Conservation (phyloP, 2,888 invertebrate genomes). For the Epinotia brunnichana region DNA sequence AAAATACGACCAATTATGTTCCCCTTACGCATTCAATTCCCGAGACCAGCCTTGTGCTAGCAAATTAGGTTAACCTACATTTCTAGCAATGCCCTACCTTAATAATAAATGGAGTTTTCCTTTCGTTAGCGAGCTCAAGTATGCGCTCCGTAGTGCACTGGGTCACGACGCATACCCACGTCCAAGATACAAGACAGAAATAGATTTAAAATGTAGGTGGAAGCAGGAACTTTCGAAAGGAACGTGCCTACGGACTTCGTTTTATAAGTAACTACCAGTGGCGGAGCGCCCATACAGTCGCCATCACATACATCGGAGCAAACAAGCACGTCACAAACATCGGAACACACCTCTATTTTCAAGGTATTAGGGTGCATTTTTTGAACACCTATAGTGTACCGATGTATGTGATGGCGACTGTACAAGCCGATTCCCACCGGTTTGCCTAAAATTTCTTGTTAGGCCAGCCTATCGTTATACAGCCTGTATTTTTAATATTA, state of each 20-base stretch:
- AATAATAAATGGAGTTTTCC: constrained; percentile 56
- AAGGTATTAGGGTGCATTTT: too few relatives aligned
- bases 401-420: too few relatives aligned
- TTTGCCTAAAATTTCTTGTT: too few relatives aligned
- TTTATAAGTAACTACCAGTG: too few relatives aligned
- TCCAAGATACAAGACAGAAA: constrained; percentile 57
- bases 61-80: constrained; percentile 40
- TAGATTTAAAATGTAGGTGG: constrained; percentile 51
- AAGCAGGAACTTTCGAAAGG: constrained; percentile 36
- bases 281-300: too few relatives aligned
- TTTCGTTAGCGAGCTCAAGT: constrained; percentile 62
- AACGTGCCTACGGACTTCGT: constrained; percentile 15
- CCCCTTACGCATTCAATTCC: constrained; percentile 17
- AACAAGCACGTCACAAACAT: too few relatives aligned
- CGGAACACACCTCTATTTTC: too few relatives aligned
- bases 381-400: too few relatives aligned
- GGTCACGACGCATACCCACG: constrained; percentile 57
- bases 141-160: constrained; percentile 53
- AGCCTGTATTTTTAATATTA: too few relatives aligned
- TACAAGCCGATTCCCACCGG: too few relatives aligned
- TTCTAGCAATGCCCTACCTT: constrained; percentile 37
- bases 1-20: constrained; percentile 19
- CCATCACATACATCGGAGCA: too few relatives aligned
- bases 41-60: constrained; percentile 10
- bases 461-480: too few relatives aligned